Evolutionary conservation across 37 sponge, comb jelly and placozoan species (phyloP), one percentile per base, ranked within the genome.

Genomic region (Diacarnus erythraeanus): DNA sequence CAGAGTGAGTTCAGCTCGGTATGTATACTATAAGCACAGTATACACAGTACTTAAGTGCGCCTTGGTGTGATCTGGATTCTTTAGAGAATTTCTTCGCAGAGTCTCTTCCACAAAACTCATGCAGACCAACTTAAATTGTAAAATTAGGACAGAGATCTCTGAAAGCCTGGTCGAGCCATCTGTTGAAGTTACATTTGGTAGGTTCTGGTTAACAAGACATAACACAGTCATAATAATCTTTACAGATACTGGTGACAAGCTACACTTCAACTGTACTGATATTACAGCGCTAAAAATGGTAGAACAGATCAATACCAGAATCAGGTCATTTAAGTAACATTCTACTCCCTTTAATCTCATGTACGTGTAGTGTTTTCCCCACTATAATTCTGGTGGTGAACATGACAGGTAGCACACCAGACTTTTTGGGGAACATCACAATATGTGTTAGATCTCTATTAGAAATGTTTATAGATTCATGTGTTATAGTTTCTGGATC

Each of bases 51-150:
- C 37, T 36, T 38, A 15, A 6, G 37, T 6, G 10, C 8, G 15
- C 40, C 8, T 9, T 36, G 37, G 18, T 34, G 9, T 27, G 40
- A 9, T 23, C 6, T 34, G 4, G 8, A 38, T 72, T 42, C 1
- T 67, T 8, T 42, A 89, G 89, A 56, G 89, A 89, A 26, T 66
- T 91, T 17, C 30, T 83, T 31, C 31, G 84, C 35, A 64, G 92
- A 67, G 80, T 91, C 18, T 72, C 74, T 6, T 43, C 76, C 27
- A 20, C 56, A 4, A 86, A 57, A 58, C 31, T 92, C 64, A 54
- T 59, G 39, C 72, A 74, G 59, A 82, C 81, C 30, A 92, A 92
- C 75, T 80, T 89, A 5, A 92, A 92, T 39, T 92, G 93, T 60
- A 30, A 70, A 23, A 39, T 92, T 22, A 64, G 34, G 0, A 18